These are phyloP conservation scores for Mobula hypostoma DNA, from an alignment of 2,113 vertebrate genomes.

Conservation along the genomic window DNA sequence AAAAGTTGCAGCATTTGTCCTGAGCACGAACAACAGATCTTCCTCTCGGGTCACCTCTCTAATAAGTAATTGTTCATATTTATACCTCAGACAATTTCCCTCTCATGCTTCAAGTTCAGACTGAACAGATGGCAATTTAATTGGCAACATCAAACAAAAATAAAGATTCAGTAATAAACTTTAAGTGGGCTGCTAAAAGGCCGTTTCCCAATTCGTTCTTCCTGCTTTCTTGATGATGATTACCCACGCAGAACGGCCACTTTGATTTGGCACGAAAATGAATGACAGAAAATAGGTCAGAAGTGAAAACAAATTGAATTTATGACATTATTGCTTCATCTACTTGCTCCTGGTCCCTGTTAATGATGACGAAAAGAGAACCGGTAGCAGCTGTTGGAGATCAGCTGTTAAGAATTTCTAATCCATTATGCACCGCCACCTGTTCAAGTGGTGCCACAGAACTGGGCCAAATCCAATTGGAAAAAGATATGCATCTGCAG, in stretches of 20 bases:
- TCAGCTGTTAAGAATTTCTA: background rate
- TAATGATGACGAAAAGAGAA: background rate
- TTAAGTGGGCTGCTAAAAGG: background rate
- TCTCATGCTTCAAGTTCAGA: background rate
- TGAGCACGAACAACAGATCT: background rate
- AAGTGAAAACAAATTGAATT: background rate
- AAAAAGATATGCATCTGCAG: background rate
- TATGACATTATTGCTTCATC: background rate
- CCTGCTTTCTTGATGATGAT: background rate
- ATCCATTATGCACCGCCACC: background rate
- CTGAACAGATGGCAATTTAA: background rate
- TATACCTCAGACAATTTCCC: background rate
- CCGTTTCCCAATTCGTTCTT: background rate
- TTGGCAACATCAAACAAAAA: conserved; percentile 16
- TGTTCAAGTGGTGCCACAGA: background rate
- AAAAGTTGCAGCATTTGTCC: background rate
- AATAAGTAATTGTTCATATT: background rate
- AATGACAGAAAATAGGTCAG: background rate
- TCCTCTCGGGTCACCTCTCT: background rate
- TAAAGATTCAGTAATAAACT: background rate
- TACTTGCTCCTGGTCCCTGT: background rate
- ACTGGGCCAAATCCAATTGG: background rate
- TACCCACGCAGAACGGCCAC: background rate
- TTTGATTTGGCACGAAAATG: background rate
- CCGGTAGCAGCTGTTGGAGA: background rate